A percentile compares a stretch with the other conserved stretches of the same genome.
These are phyloP conservation scores for Grammomys dolichurus DNA, from an alignment of 2,113 vertebrate species.

Conservation along the genomic window DNA sequence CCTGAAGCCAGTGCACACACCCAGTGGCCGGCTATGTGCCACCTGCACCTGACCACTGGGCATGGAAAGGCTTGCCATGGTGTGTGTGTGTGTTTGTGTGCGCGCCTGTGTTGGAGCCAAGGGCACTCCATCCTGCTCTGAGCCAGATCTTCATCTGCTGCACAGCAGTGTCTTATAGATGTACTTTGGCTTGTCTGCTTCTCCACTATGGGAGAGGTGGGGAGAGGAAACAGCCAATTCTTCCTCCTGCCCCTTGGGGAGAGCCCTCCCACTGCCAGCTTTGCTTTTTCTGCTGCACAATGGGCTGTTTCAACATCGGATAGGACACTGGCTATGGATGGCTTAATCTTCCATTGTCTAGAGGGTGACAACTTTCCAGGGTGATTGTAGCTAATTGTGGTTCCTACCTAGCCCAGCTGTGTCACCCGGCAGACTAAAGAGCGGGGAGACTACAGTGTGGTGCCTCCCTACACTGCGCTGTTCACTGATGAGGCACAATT, in stretches of 20 bases:
- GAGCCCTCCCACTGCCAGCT: not conserved
- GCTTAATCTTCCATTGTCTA: constrained; percentile 32
- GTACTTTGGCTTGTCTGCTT: not conserved
- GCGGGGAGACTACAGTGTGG: constrained; percentile 51
- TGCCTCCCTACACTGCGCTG: constrained; percentile 27
- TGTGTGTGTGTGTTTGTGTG: not conserved
- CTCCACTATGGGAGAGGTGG: not conserved
- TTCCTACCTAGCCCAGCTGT: not conserved
- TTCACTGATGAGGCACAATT: constrained; percentile 17
- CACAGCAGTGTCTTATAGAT: not conserved
- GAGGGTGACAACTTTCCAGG: not conserved
- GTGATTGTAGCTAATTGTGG: constrained; percentile 27
- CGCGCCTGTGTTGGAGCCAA: not conserved
- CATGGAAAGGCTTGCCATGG: accelerated
- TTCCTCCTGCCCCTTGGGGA: not conserved
- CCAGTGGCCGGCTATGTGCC: accelerated
- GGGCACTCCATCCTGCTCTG: no score
- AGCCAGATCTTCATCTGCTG: not conserved
- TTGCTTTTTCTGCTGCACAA: not conserved
- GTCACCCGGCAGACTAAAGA: not conserved
- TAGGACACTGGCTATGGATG: not conserved
- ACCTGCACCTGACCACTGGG: accelerated
- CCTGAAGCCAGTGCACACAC: not conserved
- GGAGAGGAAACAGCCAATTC: no score
- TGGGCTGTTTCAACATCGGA: not conserved